A percentile compares a stretch with the other conserved stretches of the same genome.
phyloP scores from a whole-genome alignment of 2,888 invertebrate species.

The Drosophila prolongata region DNA sequence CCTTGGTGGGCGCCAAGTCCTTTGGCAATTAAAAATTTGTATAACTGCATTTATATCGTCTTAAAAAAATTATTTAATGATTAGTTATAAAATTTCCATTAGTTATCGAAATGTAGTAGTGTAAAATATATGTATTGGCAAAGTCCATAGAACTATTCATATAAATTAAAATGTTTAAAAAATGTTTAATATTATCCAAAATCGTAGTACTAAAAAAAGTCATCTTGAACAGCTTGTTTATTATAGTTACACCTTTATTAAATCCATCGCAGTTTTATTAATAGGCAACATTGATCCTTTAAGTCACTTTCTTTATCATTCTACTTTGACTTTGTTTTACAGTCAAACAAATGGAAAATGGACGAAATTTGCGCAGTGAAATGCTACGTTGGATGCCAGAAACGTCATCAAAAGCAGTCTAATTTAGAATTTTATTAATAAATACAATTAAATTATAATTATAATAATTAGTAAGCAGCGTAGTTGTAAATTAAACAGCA shows the following conservation, averaged over 20 bases:
- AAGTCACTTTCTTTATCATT: background rate
- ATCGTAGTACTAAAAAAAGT: background rate
- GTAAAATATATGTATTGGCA: background rate
- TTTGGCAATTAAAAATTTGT: background rate
- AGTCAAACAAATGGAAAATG: conserved; percentile 84
- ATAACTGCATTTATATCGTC: background rate
- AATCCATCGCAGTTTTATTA: background rate
- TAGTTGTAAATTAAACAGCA: conserved; percentile 73
- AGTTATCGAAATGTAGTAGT: background rate
- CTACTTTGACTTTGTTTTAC: conserved; percentile 12
- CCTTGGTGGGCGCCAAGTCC: background rate
- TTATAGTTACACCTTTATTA: background rate
- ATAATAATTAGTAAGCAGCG: conserved; percentile 71
- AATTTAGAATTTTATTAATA: conserved; percentile 79
- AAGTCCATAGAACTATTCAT: background rate
- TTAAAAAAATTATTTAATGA: background rate
- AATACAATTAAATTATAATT: conserved; percentile 62
- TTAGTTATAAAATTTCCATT: background rate
- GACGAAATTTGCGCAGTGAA: conserved; percentile 85
- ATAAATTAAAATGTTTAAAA: no score
- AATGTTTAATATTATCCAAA: background rate
- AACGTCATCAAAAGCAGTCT: conserved; percentile 85
- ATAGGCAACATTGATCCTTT: conserved; percentile 5
- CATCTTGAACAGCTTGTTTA: background rate
- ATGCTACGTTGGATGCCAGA: conserved; percentile 85